Percentiles rank a stretch among this genome's conserved stretches.
phyloP scores from a whole-genome alignment of 2,113 vertebrate species.

The Apus apus region DNA sequence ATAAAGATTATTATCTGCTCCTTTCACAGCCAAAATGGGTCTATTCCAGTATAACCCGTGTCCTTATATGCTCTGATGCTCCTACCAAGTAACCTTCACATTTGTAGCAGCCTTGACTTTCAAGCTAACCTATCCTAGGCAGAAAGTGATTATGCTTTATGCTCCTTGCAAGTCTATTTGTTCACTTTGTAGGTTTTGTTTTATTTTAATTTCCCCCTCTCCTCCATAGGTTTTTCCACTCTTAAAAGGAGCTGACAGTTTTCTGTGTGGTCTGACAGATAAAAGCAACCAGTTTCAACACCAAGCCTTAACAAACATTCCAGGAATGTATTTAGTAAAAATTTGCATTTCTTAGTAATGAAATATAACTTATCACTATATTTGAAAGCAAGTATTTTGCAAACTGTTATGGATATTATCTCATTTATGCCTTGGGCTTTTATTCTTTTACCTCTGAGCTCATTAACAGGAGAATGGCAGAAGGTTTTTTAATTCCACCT shows the following conservation, averaged over 20 bases:
- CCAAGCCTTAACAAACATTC: not conserved
- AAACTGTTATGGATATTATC: not conserved
- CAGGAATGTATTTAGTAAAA: not conserved
- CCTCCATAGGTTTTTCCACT: not conserved
- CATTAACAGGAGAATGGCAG: not conserved
- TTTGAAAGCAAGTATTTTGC: not conserved
- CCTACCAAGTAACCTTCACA: not conserved
- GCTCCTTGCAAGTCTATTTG: not conserved
- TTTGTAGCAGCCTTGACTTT: not conserved
- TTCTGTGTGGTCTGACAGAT: not conserved
- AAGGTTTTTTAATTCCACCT: not conserved
- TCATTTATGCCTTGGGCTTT: not conserved
- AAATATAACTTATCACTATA: not conserved
- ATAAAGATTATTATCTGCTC: not conserved
- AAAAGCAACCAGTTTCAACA: not conserved
- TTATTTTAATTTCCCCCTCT: no score
- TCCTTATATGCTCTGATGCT: not conserved
- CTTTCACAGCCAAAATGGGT: not conserved
- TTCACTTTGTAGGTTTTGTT: not conserved
- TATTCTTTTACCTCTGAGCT: not conserved
- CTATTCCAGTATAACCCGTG: not conserved
- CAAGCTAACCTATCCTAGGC: not conserved
- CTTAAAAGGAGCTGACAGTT: not conserved
- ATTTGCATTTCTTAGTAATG: not conserved
- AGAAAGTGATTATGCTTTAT: not conserved